A percentile compares a stretch with the other conserved stretches of the same genome.
Conservation (phyloP, 1,140 invertebrate genomes). For the Aphelenchoides fujianensis region DNA sequence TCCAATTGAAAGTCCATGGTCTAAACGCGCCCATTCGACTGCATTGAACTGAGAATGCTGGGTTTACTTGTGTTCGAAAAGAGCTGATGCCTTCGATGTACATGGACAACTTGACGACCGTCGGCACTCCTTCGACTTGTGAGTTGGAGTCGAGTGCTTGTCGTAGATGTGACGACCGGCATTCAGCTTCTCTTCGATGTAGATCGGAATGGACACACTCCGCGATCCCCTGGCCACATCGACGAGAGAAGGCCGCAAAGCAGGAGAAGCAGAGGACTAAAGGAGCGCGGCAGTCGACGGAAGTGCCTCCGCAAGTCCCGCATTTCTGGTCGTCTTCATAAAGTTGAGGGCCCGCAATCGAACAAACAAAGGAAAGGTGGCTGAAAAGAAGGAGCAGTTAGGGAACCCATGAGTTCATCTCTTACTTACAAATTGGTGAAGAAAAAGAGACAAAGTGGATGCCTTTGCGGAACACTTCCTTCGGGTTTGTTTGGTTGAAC, state of each 20-base stretch:
- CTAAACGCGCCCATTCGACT: neutral
- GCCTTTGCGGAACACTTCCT: too few species aligned
- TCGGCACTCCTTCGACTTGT: slow-evolving; percentile 41
- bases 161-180: slow-evolving; percentile 55
- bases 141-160: slow-evolving; percentile 60
- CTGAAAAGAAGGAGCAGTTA: too few species aligned
- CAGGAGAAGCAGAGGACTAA: neutral
- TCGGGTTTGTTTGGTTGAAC: too few species aligned
- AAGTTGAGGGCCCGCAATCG: too few species aligned
- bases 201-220: slow-evolving; percentile 51
- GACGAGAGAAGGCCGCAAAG: neutral
- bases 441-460: too few species aligned
- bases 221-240: slow-evolving; percentile 3
- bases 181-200: slow-evolving; percentile 53
- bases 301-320: too few species aligned
- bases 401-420: too few species aligned
- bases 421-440: too few species aligned
- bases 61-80: slow-evolving; percentile 57
- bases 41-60: slow-evolving; percentile 37
- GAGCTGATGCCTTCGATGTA: slow-evolving; percentile 59
- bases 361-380: too few species aligned
- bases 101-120: slow-evolving; percentile 58
- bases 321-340: too few species aligned
- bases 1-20: slow-evolving; percentile 69
- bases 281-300: too few species aligned